Evolutionary conservation across 2,888 invertebrate species (phyloP), one percentile per base, ranked within the genome.

Genomic region (Eulithis prunata): DNA sequence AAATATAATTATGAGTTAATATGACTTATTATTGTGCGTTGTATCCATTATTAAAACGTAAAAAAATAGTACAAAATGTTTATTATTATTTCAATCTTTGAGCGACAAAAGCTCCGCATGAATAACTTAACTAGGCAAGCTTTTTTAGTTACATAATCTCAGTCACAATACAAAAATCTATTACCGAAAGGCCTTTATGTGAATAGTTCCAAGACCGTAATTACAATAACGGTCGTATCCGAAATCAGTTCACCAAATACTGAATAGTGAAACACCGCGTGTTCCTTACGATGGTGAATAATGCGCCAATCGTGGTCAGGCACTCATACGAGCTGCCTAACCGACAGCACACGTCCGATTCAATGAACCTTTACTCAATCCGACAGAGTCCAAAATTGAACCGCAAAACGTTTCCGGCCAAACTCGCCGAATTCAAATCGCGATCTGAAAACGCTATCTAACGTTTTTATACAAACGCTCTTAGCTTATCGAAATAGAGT

Each of bases 211-310:
- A 45, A 45, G 41, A 41, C 14, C 52, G 28, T 62, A 55, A 55
- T 62, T 43, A 51, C 56, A 56, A 47, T n/a, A 45, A n/a, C n/a
- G 51, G 45, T 53, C 46, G 4, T 21, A 36, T 13, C 53, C 53
- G 38, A 57, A 56, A 67, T 59, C 52, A 45, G 62, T 66, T 59
- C 57, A 55, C 55, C 57, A 57, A 62, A 57, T 58, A 62, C 52
- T 54, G 61, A 57, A 62, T 57, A 61, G 59, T 45, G 59, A 60
- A 57, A 57, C 62, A 58, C 70, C 71, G 70, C 65, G 58, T 70
- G 73, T 32, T 65, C 14, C 61, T 66, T 55, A 70, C 69, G 60
- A 60, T 52, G 46, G 54, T 69, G 71, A 71, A 57, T 71, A 68
- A 73, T 69, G 70, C 52, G 57, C 13, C 43, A 63, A 57, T 51